Conservation (phyloP, 2,113 vertebrate species). For the Leptosomus discolor region DNA sequence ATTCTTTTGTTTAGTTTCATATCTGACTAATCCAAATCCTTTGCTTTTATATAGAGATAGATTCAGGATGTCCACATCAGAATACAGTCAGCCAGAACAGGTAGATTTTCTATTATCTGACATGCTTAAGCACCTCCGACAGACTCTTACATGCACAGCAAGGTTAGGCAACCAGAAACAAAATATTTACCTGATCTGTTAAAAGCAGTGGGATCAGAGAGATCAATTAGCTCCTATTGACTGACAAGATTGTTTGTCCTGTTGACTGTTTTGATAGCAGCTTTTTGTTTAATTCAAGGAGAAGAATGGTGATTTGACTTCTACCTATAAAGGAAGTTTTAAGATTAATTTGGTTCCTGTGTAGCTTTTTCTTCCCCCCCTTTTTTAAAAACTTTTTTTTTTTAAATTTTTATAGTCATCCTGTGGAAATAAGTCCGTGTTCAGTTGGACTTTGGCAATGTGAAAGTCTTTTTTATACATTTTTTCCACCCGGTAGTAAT, state of each 20-base stretch:
- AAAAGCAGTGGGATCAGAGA: slow-evolving; percentile 15
- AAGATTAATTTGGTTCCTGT: slow-evolving; percentile 45
- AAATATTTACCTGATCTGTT: neutral
- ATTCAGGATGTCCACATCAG: neutral
- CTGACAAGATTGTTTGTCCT: neutral
- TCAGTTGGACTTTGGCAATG: neutral
- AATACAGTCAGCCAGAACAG: neutral
- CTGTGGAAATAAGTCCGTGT: slow-evolving; percentile 67
- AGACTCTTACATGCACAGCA: neutral
- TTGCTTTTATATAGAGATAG: neutral
- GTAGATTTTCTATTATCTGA: neutral
- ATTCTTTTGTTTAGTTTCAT: neutral
- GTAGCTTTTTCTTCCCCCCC: neutral
- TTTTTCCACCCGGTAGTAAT: slow-evolving; percentile 8
- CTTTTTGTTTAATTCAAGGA: slow-evolving; percentile 20
- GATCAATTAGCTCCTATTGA: slow-evolving; percentile 15
- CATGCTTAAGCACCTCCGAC: neutral
- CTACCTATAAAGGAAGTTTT: slow-evolving; percentile 53
- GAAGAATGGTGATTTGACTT: neutral
- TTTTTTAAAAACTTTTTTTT: no score
- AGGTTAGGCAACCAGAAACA: neutral
- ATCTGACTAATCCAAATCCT: neutral
- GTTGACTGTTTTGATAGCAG: neutral
- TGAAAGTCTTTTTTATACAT: slow-evolving; percentile 14
- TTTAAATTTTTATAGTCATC: neutral